Percentiles rank a stretch among this genome's conserved stretches.
Conservation (phyloP, 2,888 invertebrate species). For the Marasmarcha lunaedactyla region DNA sequence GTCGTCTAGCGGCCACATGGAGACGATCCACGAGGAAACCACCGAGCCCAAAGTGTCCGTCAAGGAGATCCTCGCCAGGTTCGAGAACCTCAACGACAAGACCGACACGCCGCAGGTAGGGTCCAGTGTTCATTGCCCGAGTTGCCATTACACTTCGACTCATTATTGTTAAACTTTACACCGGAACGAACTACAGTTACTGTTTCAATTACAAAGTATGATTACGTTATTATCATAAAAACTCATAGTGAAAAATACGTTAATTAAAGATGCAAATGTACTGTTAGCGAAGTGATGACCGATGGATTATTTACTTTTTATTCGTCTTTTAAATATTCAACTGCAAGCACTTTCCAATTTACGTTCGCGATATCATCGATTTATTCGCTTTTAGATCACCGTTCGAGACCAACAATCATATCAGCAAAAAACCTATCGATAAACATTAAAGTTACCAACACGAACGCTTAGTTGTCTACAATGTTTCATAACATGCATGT, state of each 20-base stretch:
- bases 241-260: neutral
- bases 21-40: conserved; percentile 84
- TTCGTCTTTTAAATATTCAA: conserved; percentile 6
- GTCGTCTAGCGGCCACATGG: conserved; percentile 78
- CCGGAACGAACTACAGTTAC: too few species aligned
- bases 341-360: conserved; percentile 20
- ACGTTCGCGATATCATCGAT: neutral
- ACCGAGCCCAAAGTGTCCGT: conserved; percentile 86
- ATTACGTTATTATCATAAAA: neutral
- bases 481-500: too few species aligned
- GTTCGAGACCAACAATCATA: too few species aligned
- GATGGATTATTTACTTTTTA: conserved; percentile 22
- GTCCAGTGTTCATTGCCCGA: conserved; percentile 1
- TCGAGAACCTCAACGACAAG: conserved; percentile 76
- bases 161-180: too few species aligned
- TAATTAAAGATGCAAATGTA: neutral
- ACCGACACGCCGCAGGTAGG: conserved; percentile 35
- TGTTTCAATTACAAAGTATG: neutral
- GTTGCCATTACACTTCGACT: too few species aligned
- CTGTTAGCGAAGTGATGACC: conserved; percentile 21
- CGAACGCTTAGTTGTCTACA: too few species aligned
- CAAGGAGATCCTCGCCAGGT: conserved; percentile 83
- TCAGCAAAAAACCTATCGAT: too few species aligned
- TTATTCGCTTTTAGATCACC: neutral
- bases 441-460: too few species aligned